Evolutionary conservation across 2,888 invertebrate species (phyloP).

Genomic region (Coleophora flavipennella): DNA sequence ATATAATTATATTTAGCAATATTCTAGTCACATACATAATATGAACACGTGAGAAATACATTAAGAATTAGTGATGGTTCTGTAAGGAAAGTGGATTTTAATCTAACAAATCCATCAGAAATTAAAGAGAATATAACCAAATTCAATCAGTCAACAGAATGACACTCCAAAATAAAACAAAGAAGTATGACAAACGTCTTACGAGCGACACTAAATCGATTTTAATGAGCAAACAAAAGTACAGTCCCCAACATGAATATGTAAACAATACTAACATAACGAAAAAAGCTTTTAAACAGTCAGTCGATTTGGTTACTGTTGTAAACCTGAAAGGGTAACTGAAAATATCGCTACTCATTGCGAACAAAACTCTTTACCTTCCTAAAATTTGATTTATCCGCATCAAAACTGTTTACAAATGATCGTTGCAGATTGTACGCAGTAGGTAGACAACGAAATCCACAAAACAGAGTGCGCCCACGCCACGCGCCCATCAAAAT

Average conservation of each 20-base stretch:
- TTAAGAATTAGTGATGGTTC: no score
- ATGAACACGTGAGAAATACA: no score
- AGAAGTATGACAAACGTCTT: slow-evolving; percentile 6
- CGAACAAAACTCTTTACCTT: no score
- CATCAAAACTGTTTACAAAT: no score
- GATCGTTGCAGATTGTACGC: not conserved
- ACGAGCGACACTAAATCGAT: slow-evolving; percentile 10
- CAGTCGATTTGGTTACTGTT: no score
- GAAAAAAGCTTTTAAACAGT: no score
- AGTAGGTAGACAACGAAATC: slow-evolving; percentile 23
- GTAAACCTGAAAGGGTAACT: no score
- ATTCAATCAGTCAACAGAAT: no score
- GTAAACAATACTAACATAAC: not conserved
- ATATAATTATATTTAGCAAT: no score
- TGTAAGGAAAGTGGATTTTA: not conserved
- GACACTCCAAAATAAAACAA: not conserved
- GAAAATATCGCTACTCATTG: no score
- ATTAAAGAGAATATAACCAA: not conserved
- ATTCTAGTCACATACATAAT: no score
- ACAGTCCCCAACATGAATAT: slow-evolving; percentile 6
- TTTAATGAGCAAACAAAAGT: slow-evolving; percentile 28
- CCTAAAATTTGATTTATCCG: no score
- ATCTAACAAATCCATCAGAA: not conserved
- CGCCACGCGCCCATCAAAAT: slow-evolving; percentile 60
- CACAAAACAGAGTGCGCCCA: slow-evolving; percentile 51